phyloP scores from a whole-genome alignment of 2,113 vertebrate genomes.

The pig (Sus scrofa) region DNA sequence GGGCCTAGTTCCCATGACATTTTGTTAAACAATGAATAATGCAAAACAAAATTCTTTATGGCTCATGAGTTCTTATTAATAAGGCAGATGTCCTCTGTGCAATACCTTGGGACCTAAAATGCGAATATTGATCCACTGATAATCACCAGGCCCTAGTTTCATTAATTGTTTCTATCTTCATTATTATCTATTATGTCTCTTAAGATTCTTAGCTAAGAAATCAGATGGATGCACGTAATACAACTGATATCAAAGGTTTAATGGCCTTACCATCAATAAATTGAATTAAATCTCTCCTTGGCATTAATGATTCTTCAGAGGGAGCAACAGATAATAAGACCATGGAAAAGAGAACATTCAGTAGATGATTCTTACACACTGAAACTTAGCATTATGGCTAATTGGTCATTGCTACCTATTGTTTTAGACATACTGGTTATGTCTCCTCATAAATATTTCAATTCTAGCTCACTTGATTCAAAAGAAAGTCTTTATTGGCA shows the following conservation, averaged over 20 bases:
- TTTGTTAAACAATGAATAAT: conserved; percentile 77
- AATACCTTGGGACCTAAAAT: conserved; percentile 81
- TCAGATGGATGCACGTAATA: conserved; percentile 65
- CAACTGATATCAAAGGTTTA: conserved; percentile 83
- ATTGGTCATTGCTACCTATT: conserved; percentile 63
- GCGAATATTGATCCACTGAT: conserved; percentile 85
- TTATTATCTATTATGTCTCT: conserved; percentile 83
- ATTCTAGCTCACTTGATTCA: background rate
- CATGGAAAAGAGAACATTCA: conserved; percentile 72
- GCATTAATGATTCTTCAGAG: conserved; percentile 81
- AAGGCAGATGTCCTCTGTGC: conserved; percentile 80
- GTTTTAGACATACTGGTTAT: conserved; percentile 62
- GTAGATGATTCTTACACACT: conserved; percentile 63
- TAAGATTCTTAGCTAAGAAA: conserved; percentile 82
- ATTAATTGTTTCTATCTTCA: conserved; percentile 85
- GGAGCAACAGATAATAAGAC: conserved; percentile 77
- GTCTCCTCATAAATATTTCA: conserved; percentile 63
- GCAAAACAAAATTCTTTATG: conserved; percentile 72
- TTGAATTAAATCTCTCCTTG: conserved; percentile 87
- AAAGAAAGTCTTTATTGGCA: conserved; percentile 59
- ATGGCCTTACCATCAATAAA: conserved; percentile 85
- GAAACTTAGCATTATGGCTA: conserved; percentile 79
- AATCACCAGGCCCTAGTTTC: conserved; percentile 82
- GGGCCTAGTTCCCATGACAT: background rate
- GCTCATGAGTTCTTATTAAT: conserved; percentile 77